Base-by-base conservation (phyloP, 1,140 invertebrate genomes). In the Lepidurus apus region DNA sequence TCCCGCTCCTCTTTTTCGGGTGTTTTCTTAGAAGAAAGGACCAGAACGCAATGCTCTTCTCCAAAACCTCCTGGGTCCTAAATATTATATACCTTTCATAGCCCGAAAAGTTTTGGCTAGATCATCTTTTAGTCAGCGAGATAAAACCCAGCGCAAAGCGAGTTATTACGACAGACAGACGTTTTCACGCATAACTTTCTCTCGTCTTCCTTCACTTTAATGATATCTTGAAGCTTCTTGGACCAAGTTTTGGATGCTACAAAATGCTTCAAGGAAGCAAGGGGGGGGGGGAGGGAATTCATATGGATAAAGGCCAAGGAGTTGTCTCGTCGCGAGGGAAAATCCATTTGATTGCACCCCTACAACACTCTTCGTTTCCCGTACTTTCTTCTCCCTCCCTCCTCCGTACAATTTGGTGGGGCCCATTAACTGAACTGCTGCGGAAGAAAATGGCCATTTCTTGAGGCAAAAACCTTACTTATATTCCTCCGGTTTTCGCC, bases 281-380 rank as follows among this genome's bases (percentile, higher is more conserved):
- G 10, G 53, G 21, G n/a, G n/a, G n/a, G n/a, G n/a, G 21, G 21
- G 21, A 13, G 47, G 21, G 53, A 65, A 21, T 65, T 65, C 53
- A 65, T 65, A 65, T 21, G 53, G 53, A 65, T 65, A 21, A 65
- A 65, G 53, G 53, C 53, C 53, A 65, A 65, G 53, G 53, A 65
- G 53, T 65, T 65, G 53, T 65, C 17, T 65, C 53, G 53, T 13
- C 7, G 21, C 53, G 21, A 13, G 53, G 13, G 53, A 65, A 65
- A 65, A 65, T 65, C 53, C 53, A 65, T 65, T 65, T 65, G 53
- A 65, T 65, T 65, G 53, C 53, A 65, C 53, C 53, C 34, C 53
- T 65, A 65, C 53, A 65, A 65, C 53, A 65, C 21, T 65, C 53
- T 65, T 65, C 53, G 53, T 21, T 65, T 21, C 53, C 13, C 21